A percentile compares a stretch with the other conserved stretches of the same genome.
These are phyloP conservation scores for Acromyrmex echinatior DNA, from an alignment of 1,140 invertebrate genomes.

Conservation along the genomic window DNA sequence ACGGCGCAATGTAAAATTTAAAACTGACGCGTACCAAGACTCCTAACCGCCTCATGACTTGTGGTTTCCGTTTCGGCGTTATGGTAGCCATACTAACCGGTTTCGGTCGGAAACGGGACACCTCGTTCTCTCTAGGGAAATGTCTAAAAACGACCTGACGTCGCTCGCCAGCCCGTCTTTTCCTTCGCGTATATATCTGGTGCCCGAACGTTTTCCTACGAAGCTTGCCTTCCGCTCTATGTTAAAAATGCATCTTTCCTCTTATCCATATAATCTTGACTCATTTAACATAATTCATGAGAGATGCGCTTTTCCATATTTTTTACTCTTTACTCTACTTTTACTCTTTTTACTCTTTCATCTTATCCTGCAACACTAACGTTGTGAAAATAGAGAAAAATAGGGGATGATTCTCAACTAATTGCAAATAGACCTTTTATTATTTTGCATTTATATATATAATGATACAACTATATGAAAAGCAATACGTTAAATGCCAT, in stretches of 20 bases:
- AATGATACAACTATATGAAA: background rate
- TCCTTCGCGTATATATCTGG: conserved; percentile 41
- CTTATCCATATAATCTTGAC: conserved; percentile 55
- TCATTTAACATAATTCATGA: conserved; percentile 65
- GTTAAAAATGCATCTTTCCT: conserved; percentile 65
- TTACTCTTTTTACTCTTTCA: background rate
- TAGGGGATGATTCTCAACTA: background rate
- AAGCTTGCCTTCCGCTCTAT: conserved; percentile 19
- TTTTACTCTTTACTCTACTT: conserved; percentile 7
- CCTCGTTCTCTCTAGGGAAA: conserved; percentile 62
- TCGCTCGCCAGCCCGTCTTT: conserved; percentile 20
- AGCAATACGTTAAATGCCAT: background rate
- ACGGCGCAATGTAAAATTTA: conserved; percentile 63
- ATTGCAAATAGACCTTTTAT: background rate
- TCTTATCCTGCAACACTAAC: background rate
- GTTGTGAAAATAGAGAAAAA: background rate
- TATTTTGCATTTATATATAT: conserved; percentile 22
- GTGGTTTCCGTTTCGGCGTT: conserved; percentile 61
- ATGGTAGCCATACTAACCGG: conserved; percentile 62
- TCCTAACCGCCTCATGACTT: conserved; percentile 60
- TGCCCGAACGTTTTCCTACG: conserved; percentile 50
- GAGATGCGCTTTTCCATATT: conserved; percentile 7
- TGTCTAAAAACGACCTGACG: conserved; percentile 64
- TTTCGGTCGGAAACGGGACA: conserved; percentile 65
- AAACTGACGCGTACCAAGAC: conserved; percentile 58